Evolutionary conservation across 1,140 invertebrate genomes (phyloP), one percentile per base, ranked within the genome.

Genomic region (Saccostrea cuccullata): DNA sequence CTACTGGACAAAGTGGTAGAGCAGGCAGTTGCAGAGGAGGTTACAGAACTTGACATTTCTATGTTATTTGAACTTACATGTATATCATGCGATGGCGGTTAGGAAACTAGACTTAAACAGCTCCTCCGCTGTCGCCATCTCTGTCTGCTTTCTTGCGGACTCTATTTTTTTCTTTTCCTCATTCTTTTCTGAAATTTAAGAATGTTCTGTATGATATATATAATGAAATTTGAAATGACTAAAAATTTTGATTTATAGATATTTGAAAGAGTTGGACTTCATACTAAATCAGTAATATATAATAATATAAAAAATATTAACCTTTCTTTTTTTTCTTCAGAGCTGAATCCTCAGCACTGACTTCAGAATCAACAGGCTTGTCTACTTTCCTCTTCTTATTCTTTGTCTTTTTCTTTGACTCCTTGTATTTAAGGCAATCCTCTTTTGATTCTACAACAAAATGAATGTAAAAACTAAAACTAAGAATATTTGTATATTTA

Each of bases 141-240:
- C 83, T 60, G 83, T 85, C 4, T 85, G 55, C 58, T 30, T 58
- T 58, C 56, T 17, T 15, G 55, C 58, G 1, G 26, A 47, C 55
- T 83, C 82, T 12, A 47, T 47, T 8, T 20, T n/a, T 47, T 83
- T 83, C 40, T 83, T 58, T 85, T 58, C 26, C 58, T 85, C 83
- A 85, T 85, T 85, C 23, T 85, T 55, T 30, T 85, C 83, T 85
- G 55, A 26, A 85, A 85, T 58, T 26, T 23, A 85, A 58, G 23
- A 60, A 30, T n/a, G 6, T 73, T 73, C 26, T 8, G 67, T 73
- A 30, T 9, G n/a, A 13, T 26, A 26, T 20, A 26, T 23, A 70
- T 70, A 26, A 30, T 13, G 20, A 30, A 30, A 13, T 23, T 20
- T 0, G 58, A 60, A 13, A 20, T 60, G 4, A 60, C 13, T 4